Conservation (phyloP, 2,888 invertebrate species). For the Nomada goodeniana region DNA sequence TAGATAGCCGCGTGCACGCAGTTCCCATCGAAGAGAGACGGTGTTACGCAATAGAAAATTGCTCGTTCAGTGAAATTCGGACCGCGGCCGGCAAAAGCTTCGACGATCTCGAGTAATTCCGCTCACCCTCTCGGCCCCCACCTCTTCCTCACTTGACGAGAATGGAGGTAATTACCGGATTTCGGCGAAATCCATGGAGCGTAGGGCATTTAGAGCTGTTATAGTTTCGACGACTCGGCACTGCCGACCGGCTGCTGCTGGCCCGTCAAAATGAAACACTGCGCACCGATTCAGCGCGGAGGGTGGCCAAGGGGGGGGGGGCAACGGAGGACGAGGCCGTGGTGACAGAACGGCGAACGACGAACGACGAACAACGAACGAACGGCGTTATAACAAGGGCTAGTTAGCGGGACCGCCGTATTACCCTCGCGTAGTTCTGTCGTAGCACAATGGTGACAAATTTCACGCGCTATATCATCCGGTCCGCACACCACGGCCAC, state of each 20-base stretch:
- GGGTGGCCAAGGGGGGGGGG: slow-evolving; percentile 12
- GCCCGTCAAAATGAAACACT: slow-evolving; percentile 68
- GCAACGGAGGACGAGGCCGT: not conserved
- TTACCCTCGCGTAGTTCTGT: slow-evolving; percentile 80
- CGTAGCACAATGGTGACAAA: slow-evolving; percentile 82
- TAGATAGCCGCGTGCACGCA: slow-evolving; percentile 33
- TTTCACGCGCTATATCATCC: slow-evolving; percentile 81
- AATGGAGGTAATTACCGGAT: slow-evolving; percentile 76
- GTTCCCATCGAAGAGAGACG: not conserved
- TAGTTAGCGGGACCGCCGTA: slow-evolving; percentile 81
- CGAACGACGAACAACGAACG: slow-evolving; percentile 76
- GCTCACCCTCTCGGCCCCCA: slow-evolving; percentile 31
- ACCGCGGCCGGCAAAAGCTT: slow-evolving; percentile 62
- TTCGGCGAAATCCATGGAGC: slow-evolving; percentile 73
- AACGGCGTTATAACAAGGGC: slow-evolving; percentile 81
- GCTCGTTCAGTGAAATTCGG: slow-evolving; percentile 66
- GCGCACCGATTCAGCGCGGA: slow-evolving; percentile 29
- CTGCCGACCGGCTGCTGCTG: slow-evolving; percentile 43
- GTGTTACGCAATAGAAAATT: slow-evolving; percentile 53
- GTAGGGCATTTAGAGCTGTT: slow-evolving; percentile 72
- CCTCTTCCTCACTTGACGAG: slow-evolving; percentile 60
- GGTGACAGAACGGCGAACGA: slow-evolving; percentile 65
- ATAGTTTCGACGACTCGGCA: slow-evolving; percentile 73
- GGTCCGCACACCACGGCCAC: slow-evolving; percentile 65
- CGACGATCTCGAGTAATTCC: slow-evolving; percentile 66